Base-by-base conservation (phyloP, 2,888 invertebrate genomes). In the Platycnemis pennipes region DNA sequence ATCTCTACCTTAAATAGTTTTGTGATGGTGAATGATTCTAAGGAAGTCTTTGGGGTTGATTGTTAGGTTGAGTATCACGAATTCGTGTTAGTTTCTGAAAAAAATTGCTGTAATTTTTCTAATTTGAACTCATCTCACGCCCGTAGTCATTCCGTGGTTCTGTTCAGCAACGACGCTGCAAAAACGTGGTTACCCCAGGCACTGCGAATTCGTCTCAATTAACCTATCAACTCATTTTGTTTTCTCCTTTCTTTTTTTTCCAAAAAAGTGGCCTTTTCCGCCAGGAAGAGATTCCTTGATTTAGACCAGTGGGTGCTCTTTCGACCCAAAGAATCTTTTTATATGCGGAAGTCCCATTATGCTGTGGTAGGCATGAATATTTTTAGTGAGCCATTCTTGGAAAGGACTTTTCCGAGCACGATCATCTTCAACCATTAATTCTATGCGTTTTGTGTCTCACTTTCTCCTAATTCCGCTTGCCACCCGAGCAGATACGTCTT, bases 201-300 rank as follows among this genome's bases (percentile, higher is more conserved):
- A 77, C 1, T 77, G 77, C 13, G 77, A 37, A 77, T 77, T 77
- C 37, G 37, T 77, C 77, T 77, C 77, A 77, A 77, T 77, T 77
- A 77, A 77, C 31, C 77, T 31, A 77, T 77, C 63, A n/a, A 63
- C 37, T 77, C 37, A 37, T 31, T 77, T 77, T 77, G 63, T 26
- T 26, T 26, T 11, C n/a, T 26, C 19, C 19, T 1, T 63, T 26
- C 63, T 77, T 77, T 77, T 77, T 77, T 16, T 26, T 77, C 37
- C 37, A 13, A 63, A 77, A 31, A 37, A 77, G 11, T 37, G 37
- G 77, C 5, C 77, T 16, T 77, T 77, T 77, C 77, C 77, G 31
- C 37, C 11, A 13, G 13, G 31, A 37, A 31, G 31, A 11, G 77
- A 77, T 37, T 77, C 77, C 37, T 3, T 37, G n/a, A 77, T 77